phyloP scores from a whole-genome alignment of 2,888 invertebrate genomes.

The Liposcelis brunnea region DNA sequence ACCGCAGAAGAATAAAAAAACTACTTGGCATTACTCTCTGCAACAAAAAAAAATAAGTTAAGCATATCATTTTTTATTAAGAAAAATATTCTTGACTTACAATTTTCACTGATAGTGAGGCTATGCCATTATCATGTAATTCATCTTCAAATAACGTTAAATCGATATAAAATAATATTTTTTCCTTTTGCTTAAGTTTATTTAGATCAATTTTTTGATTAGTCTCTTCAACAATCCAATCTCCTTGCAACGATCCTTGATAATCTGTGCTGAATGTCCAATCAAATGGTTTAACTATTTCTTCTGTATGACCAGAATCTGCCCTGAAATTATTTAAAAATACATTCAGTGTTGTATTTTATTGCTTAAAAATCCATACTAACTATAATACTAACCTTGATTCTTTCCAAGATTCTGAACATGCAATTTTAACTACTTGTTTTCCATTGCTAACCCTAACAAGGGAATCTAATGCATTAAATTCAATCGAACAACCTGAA shows the following conservation, averaged over 20 bases:
- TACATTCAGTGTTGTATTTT: slow-evolving; percentile 4
- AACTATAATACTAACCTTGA: slow-evolving; percentile 40
- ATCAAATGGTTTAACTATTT: slow-evolving; percentile 78
- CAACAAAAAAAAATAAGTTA: slow-evolving; percentile 19
- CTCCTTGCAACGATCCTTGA: slow-evolving; percentile 54
- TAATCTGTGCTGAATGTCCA: slow-evolving; percentile 96
- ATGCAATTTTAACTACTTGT: slow-evolving; percentile 66
- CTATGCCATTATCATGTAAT: slow-evolving; percentile 91
- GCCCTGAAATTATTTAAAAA: slow-evolving; percentile 35
- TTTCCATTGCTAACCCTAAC: slow-evolving; percentile 57
- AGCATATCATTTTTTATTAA: neutral
- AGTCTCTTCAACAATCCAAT: slow-evolving; percentile 41
- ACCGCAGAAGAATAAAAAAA: slow-evolving; percentile 77
- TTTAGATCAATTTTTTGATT: slow-evolving; percentile 71
- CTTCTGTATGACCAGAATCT: slow-evolving; percentile 38
- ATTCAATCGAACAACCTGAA: slow-evolving; percentile 52
- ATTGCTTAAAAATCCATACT: neutral
- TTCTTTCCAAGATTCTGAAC: slow-evolving; percentile 81
- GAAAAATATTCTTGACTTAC: slow-evolving; percentile 37
- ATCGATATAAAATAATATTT: slow-evolving; percentile 87
- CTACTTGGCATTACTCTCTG: slow-evolving; percentile 93
- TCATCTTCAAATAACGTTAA: slow-evolving; percentile 94
- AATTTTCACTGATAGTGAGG: slow-evolving; percentile 81
- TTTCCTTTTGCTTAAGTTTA: slow-evolving; percentile 70
- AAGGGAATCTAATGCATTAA: slow-evolving; percentile 82